These are phyloP conservation scores for Archips xylosteana DNA, from an alignment of 2,888 invertebrate species.

Conservation along the genomic window DNA sequence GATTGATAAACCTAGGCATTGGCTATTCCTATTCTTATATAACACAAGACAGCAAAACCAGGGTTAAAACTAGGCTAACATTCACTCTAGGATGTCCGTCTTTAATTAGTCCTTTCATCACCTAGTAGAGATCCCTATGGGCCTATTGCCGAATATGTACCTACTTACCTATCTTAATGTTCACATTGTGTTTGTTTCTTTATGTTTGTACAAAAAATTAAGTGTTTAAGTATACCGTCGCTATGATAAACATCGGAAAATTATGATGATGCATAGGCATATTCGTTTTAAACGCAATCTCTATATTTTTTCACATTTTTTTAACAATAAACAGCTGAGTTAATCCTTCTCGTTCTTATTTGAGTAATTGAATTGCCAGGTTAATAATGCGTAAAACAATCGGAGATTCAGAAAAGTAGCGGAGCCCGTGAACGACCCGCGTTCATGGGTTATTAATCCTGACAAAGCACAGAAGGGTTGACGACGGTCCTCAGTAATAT, in stretches of 20 bases:
- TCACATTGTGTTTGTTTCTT: too few species aligned
- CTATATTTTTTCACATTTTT: neutral
- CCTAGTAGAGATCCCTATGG: too few species aligned
- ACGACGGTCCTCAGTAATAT: slow-evolving; percentile 73
- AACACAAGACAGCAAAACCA: neutral
- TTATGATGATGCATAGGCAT: too few species aligned
- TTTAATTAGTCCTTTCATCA: too few species aligned
- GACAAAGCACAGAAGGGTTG: slow-evolving; percentile 83
- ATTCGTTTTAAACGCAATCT: neutral
- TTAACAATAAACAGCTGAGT: slow-evolving; percentile 45
- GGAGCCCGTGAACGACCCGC: slow-evolving; percentile 60
- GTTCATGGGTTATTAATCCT: slow-evolving; percentile 82
- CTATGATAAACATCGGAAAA: too few species aligned
- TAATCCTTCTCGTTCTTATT: slow-evolving; percentile 67
- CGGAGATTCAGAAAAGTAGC: slow-evolving; percentile 76
- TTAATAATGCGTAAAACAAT: slow-evolving; percentile 85
- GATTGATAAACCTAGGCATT: too few species aligned
- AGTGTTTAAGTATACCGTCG: too few species aligned
- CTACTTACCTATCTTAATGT: too few species aligned
- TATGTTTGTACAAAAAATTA: too few species aligned
- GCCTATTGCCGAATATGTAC: too few species aligned
- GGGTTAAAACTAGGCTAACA: neutral
- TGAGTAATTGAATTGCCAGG: slow-evolving; percentile 81
- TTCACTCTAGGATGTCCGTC: too few species aligned
- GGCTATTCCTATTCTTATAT: too few species aligned